Base-by-base conservation (phyloP, 92 coral and sea anemone genomes). In the Meandrina meandrites region DNA sequence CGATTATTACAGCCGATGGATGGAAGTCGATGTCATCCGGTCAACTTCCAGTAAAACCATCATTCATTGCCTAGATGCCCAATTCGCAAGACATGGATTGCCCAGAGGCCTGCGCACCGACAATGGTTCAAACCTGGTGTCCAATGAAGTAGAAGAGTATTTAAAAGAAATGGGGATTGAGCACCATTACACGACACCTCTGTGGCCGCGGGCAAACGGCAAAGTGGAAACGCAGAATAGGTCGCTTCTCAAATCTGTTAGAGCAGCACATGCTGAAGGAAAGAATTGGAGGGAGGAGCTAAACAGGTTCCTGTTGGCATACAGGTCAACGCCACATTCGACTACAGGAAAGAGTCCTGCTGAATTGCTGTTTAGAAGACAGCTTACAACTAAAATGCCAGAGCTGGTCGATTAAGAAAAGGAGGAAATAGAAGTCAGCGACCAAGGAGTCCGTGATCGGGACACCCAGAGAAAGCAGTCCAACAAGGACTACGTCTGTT, bases 221-320 rank as follows among this genome's bases (percentile, higher is more conserved):
- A 90, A 90, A 87, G 93, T 91, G 19, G 91, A 91, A 51, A 78
- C 91, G 18, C 91, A 83, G 15, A 91, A 91, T 31, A 87, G 86
- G 13, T 84, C 86, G 30, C 64, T 88, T 35, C 81, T 91, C 68
- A 90, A 90, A 53, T 67, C 86, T 27, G 77, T 82, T 76, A 91
- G 81, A 84, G 93, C 91, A 70, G 76, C 82, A 48, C 90, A 86
- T 27, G 84, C 81, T 0, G 90, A 90, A 75, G 75, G 84, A 72
- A 86, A 69, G 51, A 68, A 78, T 74, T 90, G 88, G 86, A 69
- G 66, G 60, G 69, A 64, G 19, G 91, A 89, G 86, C 58, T 86
- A 8, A 86, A 92, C 66, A 86, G 76, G 84, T 78, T 73, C 19
- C 76, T 85, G 28, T 86, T n/a, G 78, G 89, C 89, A 0, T 92